Evolutionary conservation across 1,140 invertebrate genomes (phyloP).

Genomic region (Nasonia vitripennis): DNA sequence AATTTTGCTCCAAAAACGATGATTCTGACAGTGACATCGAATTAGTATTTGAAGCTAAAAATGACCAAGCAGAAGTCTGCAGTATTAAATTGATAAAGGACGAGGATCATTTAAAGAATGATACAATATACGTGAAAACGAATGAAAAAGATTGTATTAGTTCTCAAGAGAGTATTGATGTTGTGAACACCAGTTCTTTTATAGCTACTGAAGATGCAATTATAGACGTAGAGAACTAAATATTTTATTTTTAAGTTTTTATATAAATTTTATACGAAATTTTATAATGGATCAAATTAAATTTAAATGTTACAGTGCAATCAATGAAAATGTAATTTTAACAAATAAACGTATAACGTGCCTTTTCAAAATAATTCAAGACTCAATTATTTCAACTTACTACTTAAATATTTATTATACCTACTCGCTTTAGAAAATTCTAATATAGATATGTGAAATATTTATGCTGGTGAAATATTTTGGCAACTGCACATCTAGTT

Average conservation of each 20-base stretch:
- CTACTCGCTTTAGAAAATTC: no score
- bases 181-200: not conserved
- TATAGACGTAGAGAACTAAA: not conserved
- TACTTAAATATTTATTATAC: no score
- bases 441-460: no score
- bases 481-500: no score
- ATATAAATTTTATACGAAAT: conserved; percentile 24
- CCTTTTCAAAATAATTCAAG: not conserved
- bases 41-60: not conserved
- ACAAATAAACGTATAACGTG: not conserved
- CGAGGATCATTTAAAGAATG: not conserved
- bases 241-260: not conserved
- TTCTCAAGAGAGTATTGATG: not conserved
- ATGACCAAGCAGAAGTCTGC: not conserved
- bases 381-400: no score
- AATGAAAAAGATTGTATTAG: not conserved
- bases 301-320: not conserved
- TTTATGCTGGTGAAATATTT: no score
- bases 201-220: not conserved
- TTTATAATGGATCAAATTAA: not conserved
- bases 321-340: not conserved
- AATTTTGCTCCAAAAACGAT: not conserved
- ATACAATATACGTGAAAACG: not conserved
- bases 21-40: conserved; percentile 10
- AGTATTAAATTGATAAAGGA: not conserved